phyloP scores from a whole-genome alignment of 2,888 invertebrate genomes.

The Diadegma fenestrale region DNA sequence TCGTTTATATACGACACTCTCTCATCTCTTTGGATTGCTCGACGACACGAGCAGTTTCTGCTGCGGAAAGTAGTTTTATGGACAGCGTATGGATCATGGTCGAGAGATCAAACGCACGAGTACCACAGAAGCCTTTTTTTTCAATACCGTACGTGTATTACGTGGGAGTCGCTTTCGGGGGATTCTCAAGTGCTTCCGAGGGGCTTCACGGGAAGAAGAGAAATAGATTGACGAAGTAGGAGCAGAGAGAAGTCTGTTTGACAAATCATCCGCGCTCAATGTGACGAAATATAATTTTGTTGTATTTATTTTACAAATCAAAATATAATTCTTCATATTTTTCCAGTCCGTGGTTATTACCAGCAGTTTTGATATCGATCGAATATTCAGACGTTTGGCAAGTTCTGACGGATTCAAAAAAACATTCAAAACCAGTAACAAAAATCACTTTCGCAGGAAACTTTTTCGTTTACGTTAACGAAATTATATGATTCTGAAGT shows the following conservation, averaged over 20 bases:
- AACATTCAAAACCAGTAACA: no score
- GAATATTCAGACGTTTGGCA: no score
- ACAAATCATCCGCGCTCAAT: background rate
- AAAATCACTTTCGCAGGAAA: background rate
- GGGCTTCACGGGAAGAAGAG: slow-evolving; percentile 18
- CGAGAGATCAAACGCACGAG: slow-evolving; percentile 61
- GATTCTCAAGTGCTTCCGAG: slow-evolving; percentile 33
- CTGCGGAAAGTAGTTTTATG: background rate
- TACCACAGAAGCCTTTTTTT: slow-evolving; percentile 13
- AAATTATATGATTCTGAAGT: no score
- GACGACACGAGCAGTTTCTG: slow-evolving; percentile 32
- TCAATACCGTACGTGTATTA: background rate
- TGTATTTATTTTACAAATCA: background rate
- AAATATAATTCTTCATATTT: background rate
- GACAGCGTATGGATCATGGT: slow-evolving; percentile 44
- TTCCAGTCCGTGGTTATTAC: background rate
- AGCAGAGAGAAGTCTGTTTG: background rate
- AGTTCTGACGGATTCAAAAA: no score
- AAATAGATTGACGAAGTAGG: slow-evolving; percentile 9
- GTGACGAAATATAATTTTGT: background rate
- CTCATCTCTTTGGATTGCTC: slow-evolving; percentile 36
- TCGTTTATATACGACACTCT: slow-evolving; percentile 25
- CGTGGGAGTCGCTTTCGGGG: slow-evolving; percentile 46
- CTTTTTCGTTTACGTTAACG: no score
- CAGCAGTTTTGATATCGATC: background rate